These are phyloP conservation scores for Tholera decimalis DNA, from an alignment of 2,888 invertebrate genomes.

Conservation along the genomic window DNA sequence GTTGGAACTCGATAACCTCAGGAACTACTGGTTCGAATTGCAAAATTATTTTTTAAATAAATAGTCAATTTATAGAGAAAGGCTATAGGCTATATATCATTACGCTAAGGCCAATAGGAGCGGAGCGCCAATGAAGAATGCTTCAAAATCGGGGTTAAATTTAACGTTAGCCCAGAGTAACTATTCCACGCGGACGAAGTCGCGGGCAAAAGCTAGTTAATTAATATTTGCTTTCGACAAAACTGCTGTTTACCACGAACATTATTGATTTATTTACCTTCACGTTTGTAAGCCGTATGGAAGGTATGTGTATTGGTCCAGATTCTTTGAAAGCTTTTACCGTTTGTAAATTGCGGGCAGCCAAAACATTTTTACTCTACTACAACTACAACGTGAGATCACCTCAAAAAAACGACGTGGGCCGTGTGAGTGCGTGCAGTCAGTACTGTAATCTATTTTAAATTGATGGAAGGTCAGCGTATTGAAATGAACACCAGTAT, in stretches of 20 bases:
- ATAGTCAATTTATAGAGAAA: too few species aligned
- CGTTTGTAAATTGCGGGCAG: constrained; percentile 46
- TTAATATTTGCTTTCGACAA: neutral
- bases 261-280: constrained; percentile 6
- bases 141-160: too few species aligned
- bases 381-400: constrained; percentile 53
- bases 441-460: constrained; percentile 83
- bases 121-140: too few species aligned
- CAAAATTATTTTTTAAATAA: too few species aligned
- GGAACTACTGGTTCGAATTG: too few species aligned
- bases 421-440: constrained; percentile 53
- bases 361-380: constrained; percentile 48
- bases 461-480: constrained; percentile 87
- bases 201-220: too few species aligned
- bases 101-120: too few species aligned
- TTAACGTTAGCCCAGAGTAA: too few species aligned
- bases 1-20: too few species aligned
- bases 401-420: constrained; percentile 66
- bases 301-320: neutral
- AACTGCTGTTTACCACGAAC: neutral
- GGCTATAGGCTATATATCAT: too few species aligned
- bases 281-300: neutral
- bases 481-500: constrained; percentile 69
- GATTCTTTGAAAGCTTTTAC: constrained; percentile 35
- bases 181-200: too few species aligned